Conservation (phyloP, 2,113 vertebrate species). For the Salminus brasiliensis region DNA sequence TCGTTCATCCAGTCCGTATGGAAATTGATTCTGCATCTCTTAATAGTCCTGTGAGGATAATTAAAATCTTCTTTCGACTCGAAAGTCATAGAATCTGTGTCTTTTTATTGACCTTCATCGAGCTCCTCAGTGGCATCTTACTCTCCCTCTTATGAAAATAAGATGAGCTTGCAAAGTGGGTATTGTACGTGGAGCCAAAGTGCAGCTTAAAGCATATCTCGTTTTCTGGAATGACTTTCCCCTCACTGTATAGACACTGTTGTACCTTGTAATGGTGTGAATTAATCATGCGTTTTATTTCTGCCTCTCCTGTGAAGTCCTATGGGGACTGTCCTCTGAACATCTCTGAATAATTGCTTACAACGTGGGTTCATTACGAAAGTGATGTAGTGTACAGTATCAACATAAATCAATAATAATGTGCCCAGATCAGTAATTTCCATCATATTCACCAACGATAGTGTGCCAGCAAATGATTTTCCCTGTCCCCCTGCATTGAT, state of each 20-base stretch:
- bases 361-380: slow-evolving; percentile 20
- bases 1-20: background rate
- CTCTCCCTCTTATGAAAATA: background rate
- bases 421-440: background rate
- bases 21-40: background rate
- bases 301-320: background rate
- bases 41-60: slow-evolving; percentile 8
- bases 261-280: background rate
- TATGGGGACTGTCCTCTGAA: background rate
- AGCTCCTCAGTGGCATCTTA: too few species aligned
- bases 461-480: background rate
- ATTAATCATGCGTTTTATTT: slow-evolving; percentile 8
- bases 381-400: background rate
- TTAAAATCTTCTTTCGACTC: background rate
- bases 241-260: background rate
- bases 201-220: background rate
- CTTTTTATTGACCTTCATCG: too few species aligned
- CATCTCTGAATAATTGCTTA: background rate
- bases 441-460: background rate
- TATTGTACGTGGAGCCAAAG: background rate
- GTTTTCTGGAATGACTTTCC: background rate
- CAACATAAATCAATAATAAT: slow-evolving; percentile 17
- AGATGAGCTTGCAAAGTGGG: background rate
- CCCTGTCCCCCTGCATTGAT: background rate
- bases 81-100: background rate